Percentiles rank a stretch among this genome's conserved stretches.
Conservation (phyloP, 2,797 vertebrate species). For the Stomatorhinus walkeri region DNA sequence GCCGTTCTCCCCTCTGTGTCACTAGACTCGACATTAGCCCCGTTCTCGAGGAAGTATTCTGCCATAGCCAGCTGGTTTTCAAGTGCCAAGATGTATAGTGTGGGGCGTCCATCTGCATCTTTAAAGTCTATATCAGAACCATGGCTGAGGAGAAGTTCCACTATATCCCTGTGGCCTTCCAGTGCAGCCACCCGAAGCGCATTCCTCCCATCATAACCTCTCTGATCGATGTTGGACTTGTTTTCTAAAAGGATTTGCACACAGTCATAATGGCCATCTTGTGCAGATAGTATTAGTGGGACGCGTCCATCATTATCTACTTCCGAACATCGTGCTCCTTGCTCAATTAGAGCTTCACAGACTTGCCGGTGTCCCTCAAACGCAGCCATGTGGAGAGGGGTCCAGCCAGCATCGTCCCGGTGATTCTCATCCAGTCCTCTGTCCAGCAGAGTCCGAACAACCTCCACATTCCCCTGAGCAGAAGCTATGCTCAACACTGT, state of each 20-base stretch:
- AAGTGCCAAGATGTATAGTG: slow-evolving; percentile 90
- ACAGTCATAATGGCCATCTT: slow-evolving; percentile 94
- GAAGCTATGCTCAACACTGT: slow-evolving; percentile 96
- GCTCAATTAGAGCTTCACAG: slow-evolving; percentile 92
- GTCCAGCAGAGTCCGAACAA: slow-evolving; percentile 95
- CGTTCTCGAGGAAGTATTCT: slow-evolving; percentile 90
- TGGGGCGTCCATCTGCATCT: slow-evolving; percentile 92
- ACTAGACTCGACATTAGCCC: slow-evolving; percentile 84
- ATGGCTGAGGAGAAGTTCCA: slow-evolving; percentile 84
- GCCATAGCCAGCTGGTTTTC: slow-evolving; percentile 95
- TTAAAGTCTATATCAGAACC: slow-evolving; percentile 85
- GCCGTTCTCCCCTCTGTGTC: slow-evolving; percentile 92
- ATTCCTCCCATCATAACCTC: slow-evolving; percentile 93
- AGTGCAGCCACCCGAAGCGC: slow-evolving; percentile 84
- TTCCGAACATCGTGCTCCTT: slow-evolving; percentile 90
- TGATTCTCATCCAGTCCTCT: slow-evolving; percentile 97
- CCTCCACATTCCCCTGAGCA: slow-evolving; percentile 96
- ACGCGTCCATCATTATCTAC: slow-evolving; percentile 94
- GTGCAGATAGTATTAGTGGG: slow-evolving; percentile 82
- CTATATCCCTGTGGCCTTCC: slow-evolving; percentile 91
- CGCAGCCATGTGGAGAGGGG: slow-evolving; percentile 92
- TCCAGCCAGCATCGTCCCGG: slow-evolving; percentile 94
- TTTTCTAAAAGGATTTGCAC: slow-evolving; percentile 88
- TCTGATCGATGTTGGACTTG: slow-evolving; percentile 85
- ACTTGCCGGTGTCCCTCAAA: slow-evolving; percentile 94